Evolutionary conservation across 2,113 vertebrate species (phyloP).

Genomic region (Chlorodrepanis virens): DNA sequence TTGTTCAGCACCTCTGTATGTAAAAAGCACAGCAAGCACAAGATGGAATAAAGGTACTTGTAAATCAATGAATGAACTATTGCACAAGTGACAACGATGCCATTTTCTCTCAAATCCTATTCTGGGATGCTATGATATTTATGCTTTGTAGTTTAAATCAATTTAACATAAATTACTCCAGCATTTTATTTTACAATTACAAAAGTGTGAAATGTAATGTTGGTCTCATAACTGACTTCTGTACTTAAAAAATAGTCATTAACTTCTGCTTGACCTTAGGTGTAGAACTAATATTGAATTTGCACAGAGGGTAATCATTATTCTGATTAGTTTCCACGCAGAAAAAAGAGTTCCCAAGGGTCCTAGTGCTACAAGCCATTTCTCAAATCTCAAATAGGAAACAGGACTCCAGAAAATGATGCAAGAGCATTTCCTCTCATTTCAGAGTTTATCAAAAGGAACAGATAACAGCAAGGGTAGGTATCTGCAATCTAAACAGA

Average conservation of each 20-base stretch:
- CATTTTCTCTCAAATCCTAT: background rate
- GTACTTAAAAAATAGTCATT: slow-evolving; percentile 67
- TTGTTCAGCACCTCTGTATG: slow-evolving; percentile 41
- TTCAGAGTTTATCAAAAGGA: slow-evolving; percentile 48
- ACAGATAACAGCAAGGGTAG: slow-evolving; percentile 14
- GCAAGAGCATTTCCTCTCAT: slow-evolving; percentile 51
- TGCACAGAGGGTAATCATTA: slow-evolving; percentile 59
- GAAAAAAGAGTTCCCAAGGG: slow-evolving; percentile 59
- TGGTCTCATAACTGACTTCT: slow-evolving; percentile 28
- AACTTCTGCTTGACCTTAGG: slow-evolving; percentile 73
- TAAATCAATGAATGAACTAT: background rate
- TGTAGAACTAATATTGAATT: slow-evolving; percentile 66
- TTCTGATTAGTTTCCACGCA: slow-evolving; percentile 32
- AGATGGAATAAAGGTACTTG: background rate
- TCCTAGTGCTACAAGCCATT: background rate
- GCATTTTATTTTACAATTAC: slow-evolving; percentile 50
- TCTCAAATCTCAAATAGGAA: slow-evolving; percentile 50
- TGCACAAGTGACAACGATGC: background rate
- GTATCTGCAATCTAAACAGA: slow-evolving; percentile 28
- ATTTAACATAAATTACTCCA: slow-evolving; percentile 65
- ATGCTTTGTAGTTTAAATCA: slow-evolving; percentile 64
- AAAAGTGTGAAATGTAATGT: slow-evolving; percentile 34
- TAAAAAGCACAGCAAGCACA: slow-evolving; percentile 16
- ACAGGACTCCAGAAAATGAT: background rate
- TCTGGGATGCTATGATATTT: slow-evolving; percentile 42